These are phyloP conservation scores for Papilio protenor DNA, from an alignment of 2,888 invertebrate species.

Conservation along the genomic window DNA sequence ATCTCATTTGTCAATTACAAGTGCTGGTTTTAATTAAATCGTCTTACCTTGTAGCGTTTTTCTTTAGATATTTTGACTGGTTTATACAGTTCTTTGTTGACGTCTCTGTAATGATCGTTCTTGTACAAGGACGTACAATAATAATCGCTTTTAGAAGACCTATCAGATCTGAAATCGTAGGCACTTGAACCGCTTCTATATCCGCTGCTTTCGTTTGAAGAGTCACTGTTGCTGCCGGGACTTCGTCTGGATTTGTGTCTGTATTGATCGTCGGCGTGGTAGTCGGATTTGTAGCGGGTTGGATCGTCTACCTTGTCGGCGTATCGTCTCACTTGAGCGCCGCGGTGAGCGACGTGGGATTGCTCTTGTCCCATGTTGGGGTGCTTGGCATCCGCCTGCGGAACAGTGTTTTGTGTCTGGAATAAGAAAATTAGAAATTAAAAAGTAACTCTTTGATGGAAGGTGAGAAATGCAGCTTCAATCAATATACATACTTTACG, in stretches of 20 bases:
- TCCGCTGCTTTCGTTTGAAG: constrained; percentile 78
- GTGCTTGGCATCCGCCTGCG: constrained; percentile 62
- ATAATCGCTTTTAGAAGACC: constrained; percentile 74
- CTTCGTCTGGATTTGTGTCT: constrained; percentile 70
- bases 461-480: too few species aligned
- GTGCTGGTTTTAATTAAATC: neutral
- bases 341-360: constrained; percentile 72
- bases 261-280: constrained; percentile 69
- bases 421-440: constrained; percentile 51
- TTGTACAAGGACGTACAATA: constrained; percentile 79
- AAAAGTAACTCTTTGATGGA: too few species aligned
- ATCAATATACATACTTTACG: too few species aligned
- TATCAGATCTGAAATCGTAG: constrained; percentile 74
- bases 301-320: constrained; percentile 72
- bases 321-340: constrained; percentile 66
- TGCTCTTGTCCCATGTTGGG: constrained; percentile 80
- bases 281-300: constrained; percentile 60
- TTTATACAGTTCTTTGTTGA: constrained; percentile 79
- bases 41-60: constrained; percentile 66
- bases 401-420: constrained; percentile 64
- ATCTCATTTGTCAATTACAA: neutral
- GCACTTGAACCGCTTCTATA: constrained; percentile 78
- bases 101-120: constrained; percentile 80
- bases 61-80: constrained; percentile 81
- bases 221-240: constrained; percentile 77